Evolutionary conservation across 2,113 vertebrate species (phyloP).

Genomic region (Grus americana): DNA sequence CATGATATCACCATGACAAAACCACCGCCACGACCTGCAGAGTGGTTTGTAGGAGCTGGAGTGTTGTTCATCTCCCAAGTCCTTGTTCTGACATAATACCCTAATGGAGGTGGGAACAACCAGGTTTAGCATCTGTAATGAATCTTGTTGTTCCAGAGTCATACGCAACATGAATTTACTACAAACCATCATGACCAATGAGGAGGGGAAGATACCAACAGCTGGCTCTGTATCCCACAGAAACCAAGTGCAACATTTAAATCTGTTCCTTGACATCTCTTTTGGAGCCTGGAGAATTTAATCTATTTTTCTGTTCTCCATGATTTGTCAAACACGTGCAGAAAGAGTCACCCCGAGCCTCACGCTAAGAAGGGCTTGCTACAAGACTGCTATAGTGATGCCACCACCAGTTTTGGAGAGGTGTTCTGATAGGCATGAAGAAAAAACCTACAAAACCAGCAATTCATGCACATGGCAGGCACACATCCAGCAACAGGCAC

Average conservation of each 20-base stretch:
- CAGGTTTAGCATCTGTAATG: background rate
- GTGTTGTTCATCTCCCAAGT: background rate
- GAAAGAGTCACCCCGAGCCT: background rate
- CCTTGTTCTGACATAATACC: background rate
- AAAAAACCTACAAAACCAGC: background rate
- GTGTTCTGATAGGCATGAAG: background rate
- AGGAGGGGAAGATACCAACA: background rate
- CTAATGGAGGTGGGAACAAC: background rate
- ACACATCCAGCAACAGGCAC: background rate
- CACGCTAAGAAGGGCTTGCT: background rate
- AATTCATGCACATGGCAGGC: background rate
- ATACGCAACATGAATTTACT: accelerated
- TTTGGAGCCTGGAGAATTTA: background rate
- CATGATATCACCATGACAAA: accelerated
- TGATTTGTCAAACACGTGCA: too few species aligned
- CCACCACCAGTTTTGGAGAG: background rate
- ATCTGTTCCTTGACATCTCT: background rate
- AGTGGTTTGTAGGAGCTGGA: background rate
- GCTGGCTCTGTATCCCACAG: background rate
- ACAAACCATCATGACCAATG: too few species aligned
- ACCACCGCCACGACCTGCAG: accelerated
- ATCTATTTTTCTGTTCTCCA: background rate
- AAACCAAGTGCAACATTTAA: background rate
- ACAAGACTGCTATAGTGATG: background rate
- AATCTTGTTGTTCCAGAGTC: background rate